Base-by-base conservation (phyloP, 2,113 vertebrate species). In the Bucco capensis region DNA sequence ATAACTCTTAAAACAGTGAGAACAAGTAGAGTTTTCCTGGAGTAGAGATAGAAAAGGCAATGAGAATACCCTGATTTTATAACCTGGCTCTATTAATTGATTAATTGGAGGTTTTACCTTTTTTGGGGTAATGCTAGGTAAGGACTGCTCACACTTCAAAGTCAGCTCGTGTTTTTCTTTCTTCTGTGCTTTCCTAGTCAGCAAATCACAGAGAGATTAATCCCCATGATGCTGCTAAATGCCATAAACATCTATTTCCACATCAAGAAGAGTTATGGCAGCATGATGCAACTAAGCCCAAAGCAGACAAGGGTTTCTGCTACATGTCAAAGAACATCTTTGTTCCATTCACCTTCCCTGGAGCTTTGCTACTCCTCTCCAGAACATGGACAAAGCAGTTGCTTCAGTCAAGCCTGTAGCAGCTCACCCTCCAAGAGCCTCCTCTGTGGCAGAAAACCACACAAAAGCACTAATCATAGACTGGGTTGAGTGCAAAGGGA, bases 191-290 rank as follows among this genome's bases (percentile, higher is more conserved):
- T 73, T n/a, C 67, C 67, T 50, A 5, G 14, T 58, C 88, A 85
- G 85, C 85, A 85, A 66, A 78, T 35, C 3, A 2, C 37, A 81
- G 83, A 7, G 0, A 49, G 62, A 42, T 79, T 12, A 61, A 89
- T 71, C 72, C 85, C 71, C 71, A 42, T 3, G 64, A 22, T 50
- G 79, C 82, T 87, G 71, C 62, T 94, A 23, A 87, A 73, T 54
- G 42, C 72, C 91, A 73, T 17, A 54, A 92, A 65, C 42, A 85
- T 35, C 89, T 38, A 17, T 77, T 82, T 19, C 71, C 93, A 85
- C 67, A 3, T 62, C 87, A 58, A 46, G 60, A 76, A 38, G 62
- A 83, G 60, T 66, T 33, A n/a, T 19, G 64, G 19, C 37, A 62
- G 66, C 4, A 2, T 6, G 40, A 70, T n/a, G 70, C 74, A 70